These are phyloP conservation scores for Syngnathus floridae DNA, from an alignment of 2,113 vertebrate genomes.

Conservation along the genomic window DNA sequence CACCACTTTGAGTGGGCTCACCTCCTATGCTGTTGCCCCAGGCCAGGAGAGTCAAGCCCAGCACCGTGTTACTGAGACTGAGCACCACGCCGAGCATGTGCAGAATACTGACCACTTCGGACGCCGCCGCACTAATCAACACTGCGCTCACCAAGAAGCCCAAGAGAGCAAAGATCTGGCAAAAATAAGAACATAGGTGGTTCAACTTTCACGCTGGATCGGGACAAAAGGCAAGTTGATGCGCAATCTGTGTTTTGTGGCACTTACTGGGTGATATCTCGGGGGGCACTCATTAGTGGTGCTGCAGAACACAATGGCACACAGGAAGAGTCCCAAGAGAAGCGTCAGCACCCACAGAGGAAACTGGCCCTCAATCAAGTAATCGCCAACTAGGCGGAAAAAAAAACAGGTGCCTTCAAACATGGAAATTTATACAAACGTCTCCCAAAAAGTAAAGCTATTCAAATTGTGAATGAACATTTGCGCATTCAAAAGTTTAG, in stretches of 20 bases:
- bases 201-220: not conserved
- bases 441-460: too few species aligned
- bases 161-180: slow-evolving; percentile 84
- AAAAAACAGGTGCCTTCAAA: too few species aligned
- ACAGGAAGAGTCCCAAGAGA: slow-evolving; percentile 71
- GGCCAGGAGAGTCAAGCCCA: slow-evolving; percentile 90
- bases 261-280: slow-evolving; percentile 81
- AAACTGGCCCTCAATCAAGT: slow-evolving; percentile 78
- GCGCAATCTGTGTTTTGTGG: not conserved
- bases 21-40: slow-evolving; percentile 93
- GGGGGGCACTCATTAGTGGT: slow-evolving; percentile 81
- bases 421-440: too few species aligned
- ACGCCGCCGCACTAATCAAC: slow-evolving; percentile 83
- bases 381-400: slow-evolving; percentile 71
- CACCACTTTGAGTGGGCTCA: slow-evolving; percentile 2
- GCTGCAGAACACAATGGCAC: slow-evolving; percentile 74
- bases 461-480: too few species aligned
- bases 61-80: slow-evolving; percentile 87
- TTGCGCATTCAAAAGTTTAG: too few species aligned
- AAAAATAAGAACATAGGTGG: too few species aligned
- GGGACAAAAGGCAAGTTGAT: not conserved
- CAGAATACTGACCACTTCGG: slow-evolving; percentile 87
- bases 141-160: slow-evolving; percentile 90
- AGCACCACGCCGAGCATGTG: slow-evolving; percentile 84
- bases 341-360: slow-evolving; percentile 80